These are phyloP conservation scores for Chalcosyrphus nemorum DNA, from an alignment of 2,888 invertebrate genomes.

Conservation along the genomic window DNA sequence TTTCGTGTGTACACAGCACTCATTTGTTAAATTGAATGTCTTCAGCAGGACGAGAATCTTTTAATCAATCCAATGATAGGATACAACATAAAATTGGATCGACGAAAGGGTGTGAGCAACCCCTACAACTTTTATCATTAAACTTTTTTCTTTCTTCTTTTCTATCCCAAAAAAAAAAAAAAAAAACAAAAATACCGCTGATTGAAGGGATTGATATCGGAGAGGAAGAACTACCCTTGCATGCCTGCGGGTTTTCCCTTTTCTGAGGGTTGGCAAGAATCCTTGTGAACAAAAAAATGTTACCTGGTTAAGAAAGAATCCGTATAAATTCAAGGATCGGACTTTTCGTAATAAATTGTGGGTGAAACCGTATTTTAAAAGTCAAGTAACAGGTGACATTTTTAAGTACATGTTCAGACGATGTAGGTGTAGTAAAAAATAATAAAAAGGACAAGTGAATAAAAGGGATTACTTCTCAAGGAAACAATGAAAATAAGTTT, in stretches of 20 bases:
- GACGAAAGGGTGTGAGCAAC: background rate
- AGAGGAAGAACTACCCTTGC: background rate
- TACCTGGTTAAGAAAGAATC: background rate
- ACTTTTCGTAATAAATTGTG: background rate
- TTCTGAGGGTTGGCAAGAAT: background rate
- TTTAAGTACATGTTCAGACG: no score
- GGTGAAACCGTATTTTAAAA: background rate
- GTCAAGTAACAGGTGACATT: background rate
- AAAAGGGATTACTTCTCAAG: no score
- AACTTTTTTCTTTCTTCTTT: constrained; percentile 1
- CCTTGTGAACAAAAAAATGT: background rate
- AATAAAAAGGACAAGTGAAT: no score
- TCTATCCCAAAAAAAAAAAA: background rate
- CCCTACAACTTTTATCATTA: constrained; percentile 21
- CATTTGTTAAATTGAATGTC: constrained; percentile 45
- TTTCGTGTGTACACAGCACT: constrained; percentile 31
- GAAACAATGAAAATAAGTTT: no score
- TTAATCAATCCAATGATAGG: constrained; percentile 20
- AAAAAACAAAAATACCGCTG: background rate
- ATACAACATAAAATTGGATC: background rate
- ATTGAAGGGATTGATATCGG: background rate
- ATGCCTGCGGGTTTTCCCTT: background rate
- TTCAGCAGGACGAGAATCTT: constrained; percentile 9
- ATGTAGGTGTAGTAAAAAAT: no score
- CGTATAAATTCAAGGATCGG: background rate